These are phyloP conservation scores for Ephydatia muelleri DNA, from an alignment of 37 sponge, comb jelly and placozoan genomes.

Conservation along the genomic window DNA sequence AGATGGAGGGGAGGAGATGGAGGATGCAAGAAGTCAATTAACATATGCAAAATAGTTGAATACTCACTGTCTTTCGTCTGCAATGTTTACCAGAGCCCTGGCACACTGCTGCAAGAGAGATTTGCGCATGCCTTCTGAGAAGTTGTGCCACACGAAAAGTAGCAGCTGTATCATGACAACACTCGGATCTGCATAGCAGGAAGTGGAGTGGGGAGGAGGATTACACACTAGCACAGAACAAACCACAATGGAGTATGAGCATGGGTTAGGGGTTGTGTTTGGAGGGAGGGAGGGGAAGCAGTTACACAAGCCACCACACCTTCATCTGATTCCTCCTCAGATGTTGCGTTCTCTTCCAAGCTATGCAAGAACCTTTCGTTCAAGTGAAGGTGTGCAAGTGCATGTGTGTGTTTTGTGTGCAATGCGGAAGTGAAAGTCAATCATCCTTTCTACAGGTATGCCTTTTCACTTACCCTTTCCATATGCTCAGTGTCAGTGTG, in stretches of 20 bases:
- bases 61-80: conserved; percentile 42
- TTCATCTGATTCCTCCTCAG: conserved; percentile 51
- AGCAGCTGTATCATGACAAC: conserved; percentile 68
- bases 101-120: conserved; percentile 49
- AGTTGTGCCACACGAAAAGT: conserved; percentile 71
- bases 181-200: conserved; percentile 39
- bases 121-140: conserved; percentile 37
- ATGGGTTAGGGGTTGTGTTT: no score
- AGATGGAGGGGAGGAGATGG: not conserved
- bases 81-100: conserved; percentile 49
- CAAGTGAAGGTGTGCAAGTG: not conserved
- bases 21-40: not conserved
- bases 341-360: conserved; percentile 60
- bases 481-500: conserved; percentile 58
- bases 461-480: conserved; percentile 66
- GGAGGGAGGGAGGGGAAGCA: not conserved
- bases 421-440: no score
- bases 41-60: not conserved
- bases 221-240: no score
- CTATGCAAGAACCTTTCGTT: conserved; percentile 59
- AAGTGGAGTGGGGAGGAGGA: no score
- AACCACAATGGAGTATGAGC: no score
- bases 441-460: no score
- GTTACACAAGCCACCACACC: not conserved
- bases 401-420: no score